A percentile compares a stretch with the other conserved stretches of the same genome.
Evolutionary conservation across 2,113 vertebrate genomes (phyloP).

Genomic region (Patagioenas fasciata): DNA sequence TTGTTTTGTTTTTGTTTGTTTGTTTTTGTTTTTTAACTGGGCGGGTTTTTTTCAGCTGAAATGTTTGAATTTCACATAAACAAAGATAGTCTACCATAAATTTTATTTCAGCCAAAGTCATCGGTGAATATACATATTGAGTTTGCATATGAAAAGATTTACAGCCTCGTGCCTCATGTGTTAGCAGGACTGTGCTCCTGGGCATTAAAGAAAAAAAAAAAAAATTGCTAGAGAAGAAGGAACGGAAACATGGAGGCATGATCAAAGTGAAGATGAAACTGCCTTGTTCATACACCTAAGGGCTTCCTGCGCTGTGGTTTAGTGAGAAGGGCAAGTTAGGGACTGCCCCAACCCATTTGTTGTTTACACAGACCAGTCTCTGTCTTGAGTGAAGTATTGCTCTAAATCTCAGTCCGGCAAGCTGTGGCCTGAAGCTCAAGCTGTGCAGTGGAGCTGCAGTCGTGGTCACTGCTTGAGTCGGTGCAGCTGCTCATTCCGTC

Average conservation of each 20-base stretch:
- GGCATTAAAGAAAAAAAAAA: not conserved
- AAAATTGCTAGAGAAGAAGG: not conserved
- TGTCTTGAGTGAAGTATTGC: not conserved
- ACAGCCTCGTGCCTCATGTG: rapidly evolving
- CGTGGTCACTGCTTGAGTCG: not conserved
- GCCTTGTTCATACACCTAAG: not conserved
- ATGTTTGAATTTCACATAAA: not conserved
- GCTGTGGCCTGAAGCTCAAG: not conserved
- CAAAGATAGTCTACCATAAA: not conserved
- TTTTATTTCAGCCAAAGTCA: not conserved
- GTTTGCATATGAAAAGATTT: not conserved
- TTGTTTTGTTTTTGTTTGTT: too few species aligned
- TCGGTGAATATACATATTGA: not conserved
- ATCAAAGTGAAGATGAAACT: not conserved
- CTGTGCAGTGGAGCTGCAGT: not conserved
- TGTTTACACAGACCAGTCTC: not conserved
- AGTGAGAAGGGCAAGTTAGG: not conserved
- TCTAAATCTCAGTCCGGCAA: not conserved
- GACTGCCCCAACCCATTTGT: not conserved
- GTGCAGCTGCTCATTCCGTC: not conserved
- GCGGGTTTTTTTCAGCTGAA: not conserved
- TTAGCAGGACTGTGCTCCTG: not conserved
- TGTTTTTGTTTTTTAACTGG: not conserved
- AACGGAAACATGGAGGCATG: not conserved
- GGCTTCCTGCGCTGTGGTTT: not conserved